phyloP scores from a whole-genome alignment of 2,888 invertebrate genomes.

The Ceriagrion tenellum region DNA sequence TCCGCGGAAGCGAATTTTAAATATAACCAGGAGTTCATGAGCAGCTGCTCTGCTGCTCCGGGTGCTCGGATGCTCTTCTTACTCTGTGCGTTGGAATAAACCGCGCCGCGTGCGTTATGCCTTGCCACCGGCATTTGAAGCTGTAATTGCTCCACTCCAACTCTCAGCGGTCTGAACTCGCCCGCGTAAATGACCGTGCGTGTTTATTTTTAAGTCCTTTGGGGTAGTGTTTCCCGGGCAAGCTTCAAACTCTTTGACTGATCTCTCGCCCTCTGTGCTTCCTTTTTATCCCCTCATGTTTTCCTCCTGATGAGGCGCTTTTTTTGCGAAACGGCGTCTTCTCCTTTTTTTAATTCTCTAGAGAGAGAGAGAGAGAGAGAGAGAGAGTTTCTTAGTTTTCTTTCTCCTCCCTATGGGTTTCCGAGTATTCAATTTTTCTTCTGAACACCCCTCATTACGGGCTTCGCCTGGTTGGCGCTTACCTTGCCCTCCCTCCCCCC shows the following conservation, averaged over 20 bases:
- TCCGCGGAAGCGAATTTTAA: not conserved
- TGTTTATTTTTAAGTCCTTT: not conserved
- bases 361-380: no score
- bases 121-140: not conserved
- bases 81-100: not conserved
- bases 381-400: slow-evolving; percentile 24
- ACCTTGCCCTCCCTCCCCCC: not conserved
- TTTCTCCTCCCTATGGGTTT: not conserved
- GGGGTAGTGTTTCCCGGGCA: not conserved
- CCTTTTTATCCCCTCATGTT: not conserved
- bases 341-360: not conserved
- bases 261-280: not conserved
- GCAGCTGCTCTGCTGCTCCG: not conserved
- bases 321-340: not conserved
- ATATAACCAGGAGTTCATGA: not conserved
- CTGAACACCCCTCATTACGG: not conserved
- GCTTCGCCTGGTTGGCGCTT: not conserved
- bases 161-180: not conserved
- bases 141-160: not conserved
- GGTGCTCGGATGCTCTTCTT: not conserved
- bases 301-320: not conserved
- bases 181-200: not conserved
- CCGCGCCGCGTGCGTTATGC: not conserved
- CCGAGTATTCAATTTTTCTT: not conserved
- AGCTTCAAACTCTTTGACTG: not conserved